phyloP scores from a whole-genome alignment of 2,113 vertebrate species.

The Ptilorrhoa leucosticta region DNA sequence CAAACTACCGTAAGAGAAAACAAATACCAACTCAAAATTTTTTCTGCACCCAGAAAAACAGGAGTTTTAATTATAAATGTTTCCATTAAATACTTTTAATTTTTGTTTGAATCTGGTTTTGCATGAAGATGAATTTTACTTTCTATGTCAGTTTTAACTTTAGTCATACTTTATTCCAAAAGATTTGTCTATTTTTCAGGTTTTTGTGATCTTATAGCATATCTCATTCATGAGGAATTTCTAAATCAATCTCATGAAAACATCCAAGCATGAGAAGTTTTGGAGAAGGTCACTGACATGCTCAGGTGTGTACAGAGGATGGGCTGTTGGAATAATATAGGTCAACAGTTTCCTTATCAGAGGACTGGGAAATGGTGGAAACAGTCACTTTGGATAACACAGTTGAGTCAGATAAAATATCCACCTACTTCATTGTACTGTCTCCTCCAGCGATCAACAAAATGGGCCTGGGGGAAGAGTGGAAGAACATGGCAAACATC shows the following conservation, averaged over 20 bases:
- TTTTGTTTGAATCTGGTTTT: background rate
- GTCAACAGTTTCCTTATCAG: background rate
- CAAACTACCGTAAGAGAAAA: background rate
- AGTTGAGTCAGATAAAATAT: background rate
- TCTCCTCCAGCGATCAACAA: background rate
- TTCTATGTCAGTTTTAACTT: background rate
- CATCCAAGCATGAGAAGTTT: background rate
- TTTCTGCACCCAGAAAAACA: background rate
- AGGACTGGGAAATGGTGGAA: background rate
- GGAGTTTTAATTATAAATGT: background rate
- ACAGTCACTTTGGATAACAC: background rate
- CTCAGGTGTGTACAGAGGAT: background rate
- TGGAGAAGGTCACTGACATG: background rate
- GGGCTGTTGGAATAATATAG: background rate
- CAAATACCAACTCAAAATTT: background rate
- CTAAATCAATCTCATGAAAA: background rate
- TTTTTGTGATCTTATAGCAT: background rate
- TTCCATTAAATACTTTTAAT: background rate
- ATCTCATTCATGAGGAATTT: background rate
- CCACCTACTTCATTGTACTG: no score
- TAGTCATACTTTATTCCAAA: background rate
- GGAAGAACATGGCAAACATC: background rate
- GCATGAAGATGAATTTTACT: background rate
- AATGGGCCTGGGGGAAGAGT: background rate
- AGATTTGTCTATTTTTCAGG: background rate